Evolutionary conservation across 1,140 invertebrate genomes (phyloP), one percentile per base, ranked within the genome.

Genomic region (Coboldia fuscipes): DNA sequence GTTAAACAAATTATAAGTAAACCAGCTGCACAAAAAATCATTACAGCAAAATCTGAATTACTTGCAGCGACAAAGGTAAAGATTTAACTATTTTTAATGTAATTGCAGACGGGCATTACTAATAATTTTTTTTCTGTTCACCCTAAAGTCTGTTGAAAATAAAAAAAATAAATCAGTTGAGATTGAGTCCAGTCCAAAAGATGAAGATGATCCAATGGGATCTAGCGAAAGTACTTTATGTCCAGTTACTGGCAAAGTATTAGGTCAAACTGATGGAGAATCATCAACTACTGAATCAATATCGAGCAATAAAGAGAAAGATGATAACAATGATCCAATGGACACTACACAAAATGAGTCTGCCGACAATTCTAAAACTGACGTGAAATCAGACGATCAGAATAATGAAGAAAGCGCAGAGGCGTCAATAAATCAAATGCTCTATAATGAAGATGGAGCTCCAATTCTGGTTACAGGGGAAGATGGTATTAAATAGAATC

Each of bases 391-490:
- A 23, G 22, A 23, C 6, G 22, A 7, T 7, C 6, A 23, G 12
- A 6, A 6, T 23, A 23, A 7, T 12, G 38, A 41, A 9, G n/a
- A 32, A 18, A 28, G 23, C 9, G 30, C 19, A 22, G 37, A 53
- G 5, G 44, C 45, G 7, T 36, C 37, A 19, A 48, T 51, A 19
- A 51, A 54, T 35, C 48, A 49, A 37, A 44, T 53, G 30, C 42
- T 51, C 17, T 49, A 50, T 19, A 55, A 52, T 35, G 53, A 55
- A 38, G 52, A 54, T 39, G 53, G 52, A 8, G 47, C 63, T 10
- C 68, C 68, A 14, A 57, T 72, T 37, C 60, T 72, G 47, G 71
- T 73, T 20, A 62, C 68, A 2, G 70, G 70, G 3, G 76, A 79
- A 31, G 67, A 71, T 43, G 67, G 70, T 9, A 68, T 70, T 1